phyloP scores from a whole-genome alignment of 2,888 invertebrate genomes.

The Aspidapion aeneum region DNA sequence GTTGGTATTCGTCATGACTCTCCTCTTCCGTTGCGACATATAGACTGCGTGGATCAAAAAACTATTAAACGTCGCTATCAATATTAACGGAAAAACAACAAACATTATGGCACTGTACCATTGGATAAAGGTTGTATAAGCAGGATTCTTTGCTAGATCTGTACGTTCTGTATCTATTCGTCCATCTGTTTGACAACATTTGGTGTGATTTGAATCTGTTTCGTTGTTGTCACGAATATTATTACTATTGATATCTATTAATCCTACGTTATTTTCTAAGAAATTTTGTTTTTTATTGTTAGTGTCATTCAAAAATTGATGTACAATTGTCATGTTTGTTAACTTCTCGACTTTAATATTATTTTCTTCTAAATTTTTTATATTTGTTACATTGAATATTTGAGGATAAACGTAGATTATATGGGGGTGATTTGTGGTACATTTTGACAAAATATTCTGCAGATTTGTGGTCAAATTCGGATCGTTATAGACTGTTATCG shows the following conservation, averaged over 20 bases:
- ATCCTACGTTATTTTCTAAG: background rate
- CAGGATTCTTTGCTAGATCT: slow-evolving; percentile 50
- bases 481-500: slow-evolving; percentile 7
- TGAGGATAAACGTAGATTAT: slow-evolving; percentile 24
- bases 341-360: slow-evolving; percentile 12
- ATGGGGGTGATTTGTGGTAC: slow-evolving; percentile 23
- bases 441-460: slow-evolving; percentile 20
- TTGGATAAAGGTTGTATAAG: slow-evolving; percentile 59
- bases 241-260: slow-evolving; percentile 7
- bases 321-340: slow-evolving; percentile 16
- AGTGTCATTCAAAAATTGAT: slow-evolving; percentile 1
- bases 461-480: slow-evolving; percentile 14
- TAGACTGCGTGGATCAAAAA: slow-evolving; percentile 65
- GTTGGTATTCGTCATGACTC: slow-evolving; percentile 53
- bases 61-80: slow-evolving; percentile 70
- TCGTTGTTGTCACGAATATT: slow-evolving; percentile 9
- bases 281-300: slow-evolving; percentile 2
- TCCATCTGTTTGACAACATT: slow-evolving; percentile 15
- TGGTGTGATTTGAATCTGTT: background rate
- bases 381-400: slow-evolving; percentile 14
- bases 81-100: slow-evolving; percentile 62
- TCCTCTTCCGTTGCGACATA: slow-evolving; percentile 53
- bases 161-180: slow-evolving; percentile 42
- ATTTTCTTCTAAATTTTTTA: slow-evolving; percentile 10
- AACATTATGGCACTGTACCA: slow-evolving; percentile 63